phyloP scores from a whole-genome alignment of 2,888 invertebrate species.

The Heliconius ethilla region DNA sequence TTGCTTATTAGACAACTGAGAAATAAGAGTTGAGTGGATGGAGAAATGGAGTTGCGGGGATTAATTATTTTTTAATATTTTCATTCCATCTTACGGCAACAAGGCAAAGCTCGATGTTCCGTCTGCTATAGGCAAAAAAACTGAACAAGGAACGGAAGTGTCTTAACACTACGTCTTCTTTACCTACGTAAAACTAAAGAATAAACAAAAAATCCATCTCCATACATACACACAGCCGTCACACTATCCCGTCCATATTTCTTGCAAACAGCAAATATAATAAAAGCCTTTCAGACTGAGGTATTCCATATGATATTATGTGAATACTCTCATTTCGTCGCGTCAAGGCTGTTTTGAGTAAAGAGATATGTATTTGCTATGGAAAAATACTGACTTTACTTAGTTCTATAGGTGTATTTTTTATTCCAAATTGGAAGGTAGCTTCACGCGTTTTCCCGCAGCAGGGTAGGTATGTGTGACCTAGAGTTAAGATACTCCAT shows the following conservation, averaged over 20 bases:
- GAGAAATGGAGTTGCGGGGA: too few species aligned
- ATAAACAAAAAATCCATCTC: conserved; percentile 39
- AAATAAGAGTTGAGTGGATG: too few species aligned
- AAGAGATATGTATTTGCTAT: conserved; percentile 11
- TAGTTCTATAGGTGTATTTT: background rate
- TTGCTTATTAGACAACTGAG: too few species aligned
- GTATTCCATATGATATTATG: conserved; percentile 44
- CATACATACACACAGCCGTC: conserved; percentile 43
- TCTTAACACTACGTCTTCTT: background rate
- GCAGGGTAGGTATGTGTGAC: too few species aligned
- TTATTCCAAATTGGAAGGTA: background rate
- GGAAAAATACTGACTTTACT: background rate
- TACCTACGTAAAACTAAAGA: background rate
- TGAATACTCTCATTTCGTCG: conserved; percentile 36
- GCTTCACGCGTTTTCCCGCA: too few species aligned
- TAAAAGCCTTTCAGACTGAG: conserved; percentile 56
- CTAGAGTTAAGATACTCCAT: too few species aligned
- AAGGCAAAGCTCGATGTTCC: too few species aligned
- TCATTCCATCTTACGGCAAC: too few species aligned
- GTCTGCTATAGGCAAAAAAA: too few species aligned
- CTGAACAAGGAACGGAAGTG: background rate
- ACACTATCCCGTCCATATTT: conserved; percentile 66
- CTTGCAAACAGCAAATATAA: conserved; percentile 67
- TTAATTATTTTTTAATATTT: too few species aligned
- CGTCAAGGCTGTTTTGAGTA: conserved; percentile 23